Base-by-base conservation (phyloP, 2,797 vertebrate species). In the Myripristis jacobus region DNA sequence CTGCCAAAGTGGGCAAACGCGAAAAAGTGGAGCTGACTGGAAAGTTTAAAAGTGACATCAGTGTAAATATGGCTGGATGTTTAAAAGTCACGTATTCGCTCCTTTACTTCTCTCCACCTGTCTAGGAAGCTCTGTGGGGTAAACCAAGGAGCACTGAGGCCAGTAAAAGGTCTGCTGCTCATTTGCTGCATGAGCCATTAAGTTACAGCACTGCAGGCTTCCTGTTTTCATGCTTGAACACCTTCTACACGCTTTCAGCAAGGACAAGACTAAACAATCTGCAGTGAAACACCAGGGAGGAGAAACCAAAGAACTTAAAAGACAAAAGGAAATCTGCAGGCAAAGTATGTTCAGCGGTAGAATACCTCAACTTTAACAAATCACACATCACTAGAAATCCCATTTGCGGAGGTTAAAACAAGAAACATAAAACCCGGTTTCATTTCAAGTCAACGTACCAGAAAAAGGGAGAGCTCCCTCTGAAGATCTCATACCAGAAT, bases 211-310 rank as follows among this genome's bases (percentile, higher is more conserved):
- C 74, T 78, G 75, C 83, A 80, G 73, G 82, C 82, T 87, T 90
- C 84, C 81, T 88, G 80, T 84, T 89, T 90, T 91, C 87, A 84
- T 78, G 83, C 90, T 83, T 70, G 80, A 87, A 89, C 87, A 88
- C 87, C 76, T 83, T 86, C 83, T 66, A 84, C 83, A 88, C 80
- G 87, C 87, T 84, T 77, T 86, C 73, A 85, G 81, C 77, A 48
- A 72, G 79, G 82, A 88, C 89, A 80, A 82, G 81, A 85, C 74
- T 55, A 69, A 88, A 86, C 79, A 83, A 86, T 85, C 81, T 82
- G 46, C 50, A 85, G 73, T 41, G 65, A 77, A 86, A 80, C 76
- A 85, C 80, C 71, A 48, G 79, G 58, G 76, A 65, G 52, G 58
- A 84, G 80, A 83, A 82, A 80, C 60, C 62, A 3, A 46, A 71